Evolutionary conservation across 2,113 vertebrate species (phyloP).

Genomic region (Nyctibius bracteatus): DNA sequence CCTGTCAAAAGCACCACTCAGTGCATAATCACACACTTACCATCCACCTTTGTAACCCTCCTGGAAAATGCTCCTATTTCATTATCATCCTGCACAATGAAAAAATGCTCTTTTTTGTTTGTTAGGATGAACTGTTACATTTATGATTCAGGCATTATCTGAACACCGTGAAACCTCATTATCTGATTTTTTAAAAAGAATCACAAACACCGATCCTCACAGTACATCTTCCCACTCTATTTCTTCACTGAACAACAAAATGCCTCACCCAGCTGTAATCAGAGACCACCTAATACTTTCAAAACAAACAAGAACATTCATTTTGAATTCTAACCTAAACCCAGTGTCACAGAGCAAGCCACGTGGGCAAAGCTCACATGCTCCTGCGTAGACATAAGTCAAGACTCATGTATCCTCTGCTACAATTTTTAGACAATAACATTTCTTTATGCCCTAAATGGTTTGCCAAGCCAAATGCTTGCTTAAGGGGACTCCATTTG

Average conservation of each 20-base stretch:
- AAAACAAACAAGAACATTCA: background rate
- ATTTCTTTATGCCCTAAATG: background rate
- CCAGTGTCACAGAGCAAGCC: background rate
- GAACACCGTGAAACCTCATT: background rate
- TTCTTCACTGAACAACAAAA: background rate
- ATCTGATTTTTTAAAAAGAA: background rate
- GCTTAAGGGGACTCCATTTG: background rate
- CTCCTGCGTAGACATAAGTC: fast-evolving
- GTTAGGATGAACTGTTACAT: background rate
- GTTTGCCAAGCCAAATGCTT: background rate
- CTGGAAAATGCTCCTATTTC: background rate
- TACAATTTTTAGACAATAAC: background rate
- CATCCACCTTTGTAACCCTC: background rate
- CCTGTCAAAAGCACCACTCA: background rate
- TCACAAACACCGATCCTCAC: background rate
- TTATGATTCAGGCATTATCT: background rate
- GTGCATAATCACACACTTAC: background rate
- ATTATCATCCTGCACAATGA: background rate
- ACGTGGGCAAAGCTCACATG: fast-evolving
- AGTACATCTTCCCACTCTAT: background rate
- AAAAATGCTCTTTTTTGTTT: background rate
- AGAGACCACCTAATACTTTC: background rate
- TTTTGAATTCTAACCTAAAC: background rate
- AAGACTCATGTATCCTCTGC: background rate
- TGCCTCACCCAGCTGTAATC: background rate